Percentiles rank a stretch among this genome's conserved stretches.
phyloP scores from a whole-genome alignment of 2,113 vertebrate genomes.

The Melanocharis versteri region DNA sequence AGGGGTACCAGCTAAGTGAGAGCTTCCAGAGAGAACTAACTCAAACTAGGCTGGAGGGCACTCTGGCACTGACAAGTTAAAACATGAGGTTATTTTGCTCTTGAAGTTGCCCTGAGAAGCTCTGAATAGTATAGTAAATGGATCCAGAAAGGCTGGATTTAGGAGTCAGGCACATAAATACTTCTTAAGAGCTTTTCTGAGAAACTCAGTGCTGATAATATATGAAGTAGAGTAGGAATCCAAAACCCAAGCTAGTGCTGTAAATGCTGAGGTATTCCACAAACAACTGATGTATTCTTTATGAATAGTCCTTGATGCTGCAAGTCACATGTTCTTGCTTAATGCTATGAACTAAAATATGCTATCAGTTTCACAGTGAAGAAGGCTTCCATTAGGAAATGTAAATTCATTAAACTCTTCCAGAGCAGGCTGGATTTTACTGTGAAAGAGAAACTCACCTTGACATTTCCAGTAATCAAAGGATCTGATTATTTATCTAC shows the following conservation, averaged over 20 bases:
- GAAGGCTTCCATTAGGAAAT: background rate
- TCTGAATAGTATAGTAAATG: background rate
- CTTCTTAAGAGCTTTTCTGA: constrained; percentile 21
- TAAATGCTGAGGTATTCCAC: background rate
- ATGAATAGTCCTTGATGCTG: background rate
- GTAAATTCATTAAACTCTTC: background rate
- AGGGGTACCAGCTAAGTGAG: background rate
- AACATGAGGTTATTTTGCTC: background rate
- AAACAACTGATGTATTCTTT: constrained; percentile 19
- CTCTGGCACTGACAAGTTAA: background rate
- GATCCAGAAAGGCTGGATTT: constrained; percentile 5
- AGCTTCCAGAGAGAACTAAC: background rate
- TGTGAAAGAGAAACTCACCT: background rate
- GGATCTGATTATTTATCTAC: background rate
- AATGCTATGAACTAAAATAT: background rate
- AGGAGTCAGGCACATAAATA: background rate
- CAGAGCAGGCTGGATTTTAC: background rate
- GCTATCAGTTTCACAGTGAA: background rate
- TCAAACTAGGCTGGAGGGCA: background rate
- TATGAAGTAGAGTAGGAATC: background rate
- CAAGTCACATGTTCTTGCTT: background rate
- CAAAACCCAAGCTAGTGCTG: background rate
- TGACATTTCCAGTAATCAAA: background rate
- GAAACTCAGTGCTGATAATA: background rate
- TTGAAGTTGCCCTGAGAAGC: background rate